Percentiles rank a stretch among this genome's conserved stretches.
Evolutionary conservation across 2,888 invertebrate genomes (phyloP).

Genomic region (Ceramica pisi): DNA sequence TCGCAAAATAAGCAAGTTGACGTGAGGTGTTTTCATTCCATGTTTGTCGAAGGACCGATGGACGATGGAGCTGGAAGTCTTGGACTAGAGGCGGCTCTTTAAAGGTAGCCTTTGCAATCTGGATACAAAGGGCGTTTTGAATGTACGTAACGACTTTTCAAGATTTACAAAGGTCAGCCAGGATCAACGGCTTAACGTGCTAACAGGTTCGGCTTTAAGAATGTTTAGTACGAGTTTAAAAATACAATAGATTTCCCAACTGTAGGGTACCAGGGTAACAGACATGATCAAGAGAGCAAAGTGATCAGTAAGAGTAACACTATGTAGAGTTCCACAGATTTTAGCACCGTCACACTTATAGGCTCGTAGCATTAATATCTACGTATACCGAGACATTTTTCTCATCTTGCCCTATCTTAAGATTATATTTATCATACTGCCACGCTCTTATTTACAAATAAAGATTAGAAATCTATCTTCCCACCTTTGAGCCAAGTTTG

Average conservation of each 20-base stretch:
- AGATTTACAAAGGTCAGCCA: too few relatives aligned
- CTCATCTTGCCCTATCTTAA: conserved; percentile 27
- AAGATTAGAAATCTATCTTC: conserved; percentile 46
- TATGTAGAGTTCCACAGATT: background rate
- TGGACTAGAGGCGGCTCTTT: too few relatives aligned
- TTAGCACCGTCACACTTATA: background rate
- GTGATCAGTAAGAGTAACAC: background rate
- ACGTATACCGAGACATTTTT: background rate
- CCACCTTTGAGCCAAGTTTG: conserved; percentile 29
- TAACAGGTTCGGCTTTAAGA: too few relatives aligned
- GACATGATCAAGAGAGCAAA: background rate
- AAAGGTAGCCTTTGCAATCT: too few relatives aligned
- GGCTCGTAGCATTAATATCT: background rate
- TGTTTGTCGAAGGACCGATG: too few relatives aligned
- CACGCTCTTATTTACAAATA: conserved; percentile 51
- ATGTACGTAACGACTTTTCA: too few relatives aligned
- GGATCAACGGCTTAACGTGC: too few relatives aligned
- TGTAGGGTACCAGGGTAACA: background rate
- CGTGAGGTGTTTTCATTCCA: too few relatives aligned
- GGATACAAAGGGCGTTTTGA: too few relatives aligned
- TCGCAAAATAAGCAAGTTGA: too few relatives aligned
- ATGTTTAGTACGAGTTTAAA: background rate
- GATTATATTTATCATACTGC: conserved; percentile 20
- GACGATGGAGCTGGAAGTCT: too few relatives aligned
- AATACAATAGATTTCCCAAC: background rate